Evolutionary conservation across 2,797 vertebrate species (phyloP), one percentile per base, ranked within the genome.

Genomic region (Oophaga sylvatica): DNA sequence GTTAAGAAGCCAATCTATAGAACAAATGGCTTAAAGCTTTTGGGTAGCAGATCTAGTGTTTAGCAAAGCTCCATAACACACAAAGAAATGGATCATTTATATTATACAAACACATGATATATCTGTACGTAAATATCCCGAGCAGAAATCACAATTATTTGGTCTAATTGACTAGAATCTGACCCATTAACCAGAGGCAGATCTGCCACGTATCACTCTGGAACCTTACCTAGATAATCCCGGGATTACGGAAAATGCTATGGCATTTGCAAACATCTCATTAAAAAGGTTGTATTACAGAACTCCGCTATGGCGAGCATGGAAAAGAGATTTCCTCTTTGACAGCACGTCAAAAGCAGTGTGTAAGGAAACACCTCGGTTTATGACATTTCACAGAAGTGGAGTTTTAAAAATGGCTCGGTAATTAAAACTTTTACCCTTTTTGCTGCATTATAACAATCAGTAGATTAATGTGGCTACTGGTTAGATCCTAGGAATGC

Each of bases 251-350:
- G 56, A 78, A 85, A 87, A 71, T 20, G 63, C 62, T 16, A 81
- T 79, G 82, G 83, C 71, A 88, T 79, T 80, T 78, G 63, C 86
- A 85, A 88, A 85, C 89, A 82, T 83, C 63, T 82, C 83, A 85
- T 82, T 82, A 87, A 90, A 79, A 41, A 79, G 83, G 45, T 87
- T 85, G 79, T 82, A 67, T 90, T 85, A 90, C 63, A 63, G 80
- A 31, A 48, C 60, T 62, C 65, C 65, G 60, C 31, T 62, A 68
- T 57, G 71, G 31, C 20, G 16, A 26, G 71, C 62, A 86, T 88
- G 87, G 87, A 89, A 86, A 80, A 89, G 71, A 65, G 71, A 88
- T 86, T 86, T 86, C 87, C 83, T 86, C 67, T 89, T 29, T 73
- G 76, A 84, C 75, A 73, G n/a, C 59, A 59, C 35, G 81, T 87